These are phyloP conservation scores for Cardiocondyla obscurior DNA, from an alignment of 1,140 invertebrate species.

Conservation along the genomic window DNA sequence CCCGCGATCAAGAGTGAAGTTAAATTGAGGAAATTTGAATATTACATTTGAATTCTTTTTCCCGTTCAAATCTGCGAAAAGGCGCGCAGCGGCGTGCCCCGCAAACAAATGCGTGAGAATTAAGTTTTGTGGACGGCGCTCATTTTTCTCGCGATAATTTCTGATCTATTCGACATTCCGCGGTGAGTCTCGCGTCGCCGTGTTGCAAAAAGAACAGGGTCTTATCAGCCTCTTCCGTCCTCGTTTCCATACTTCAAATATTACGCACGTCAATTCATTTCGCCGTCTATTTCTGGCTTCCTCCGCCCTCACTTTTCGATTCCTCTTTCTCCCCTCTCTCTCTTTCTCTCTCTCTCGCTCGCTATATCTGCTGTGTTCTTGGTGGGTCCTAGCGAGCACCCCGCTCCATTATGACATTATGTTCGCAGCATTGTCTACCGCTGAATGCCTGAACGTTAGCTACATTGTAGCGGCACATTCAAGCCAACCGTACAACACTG, in stretches of 20 bases:
- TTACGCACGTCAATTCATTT: slow-evolving; percentile 24
- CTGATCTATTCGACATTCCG: neutral
- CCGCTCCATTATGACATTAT: slow-evolving; percentile 83
- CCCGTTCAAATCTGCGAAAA: neutral
- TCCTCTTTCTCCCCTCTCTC: slow-evolving; percentile 19
- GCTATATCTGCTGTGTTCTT: slow-evolving; percentile 68
- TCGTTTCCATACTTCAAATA: slow-evolving; percentile 40
- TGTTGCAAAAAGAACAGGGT: neutral
- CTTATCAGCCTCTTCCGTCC: slow-evolving; percentile 26
- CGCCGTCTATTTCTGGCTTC: slow-evolving; percentile 33
- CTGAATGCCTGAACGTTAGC: slow-evolving; percentile 82
- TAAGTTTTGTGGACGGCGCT: neutral
- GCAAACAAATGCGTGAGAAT: neutral
- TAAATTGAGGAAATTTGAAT: neutral
- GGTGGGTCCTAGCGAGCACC: slow-evolving; percentile 73
- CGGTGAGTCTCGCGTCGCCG: neutral
- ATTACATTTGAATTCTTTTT: neutral
- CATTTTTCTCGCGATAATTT: neutral
- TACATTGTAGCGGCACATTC: slow-evolving; percentile 82
- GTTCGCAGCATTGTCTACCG: slow-evolving; percentile 81
- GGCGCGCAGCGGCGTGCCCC: neutral
- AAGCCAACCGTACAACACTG: slow-evolving; percentile 77
- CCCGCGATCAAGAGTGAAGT: neutral
- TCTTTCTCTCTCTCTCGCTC: slow-evolving; percentile 38
- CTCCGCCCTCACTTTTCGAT: neutral